Evolutionary conservation across 1,140 invertebrate species (phyloP).

Genomic region (Popillia japonica): DNA sequence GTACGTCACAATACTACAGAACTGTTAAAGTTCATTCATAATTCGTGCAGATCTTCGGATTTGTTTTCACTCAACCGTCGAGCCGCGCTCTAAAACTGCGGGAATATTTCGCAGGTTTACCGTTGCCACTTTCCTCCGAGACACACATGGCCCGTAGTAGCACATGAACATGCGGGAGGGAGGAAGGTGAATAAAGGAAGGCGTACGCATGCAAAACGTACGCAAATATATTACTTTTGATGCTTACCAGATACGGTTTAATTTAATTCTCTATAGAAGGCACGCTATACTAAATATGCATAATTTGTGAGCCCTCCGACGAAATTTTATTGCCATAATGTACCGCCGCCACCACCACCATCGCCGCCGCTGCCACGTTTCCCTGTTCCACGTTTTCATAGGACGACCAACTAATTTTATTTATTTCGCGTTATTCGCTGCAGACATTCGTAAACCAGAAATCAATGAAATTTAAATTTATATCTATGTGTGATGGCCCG

Average conservation of each 20-base stretch:
- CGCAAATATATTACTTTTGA: constrained; percentile 58
- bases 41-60: constrained; percentile 26
- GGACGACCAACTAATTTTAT: constrained; percentile 30
- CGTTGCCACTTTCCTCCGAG: neutral
- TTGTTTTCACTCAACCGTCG: neutral
- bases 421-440: constrained; percentile 29
- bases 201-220: constrained; percentile 51
- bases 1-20: neutral
- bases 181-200: neutral
- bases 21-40: constrained; percentile 8
- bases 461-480: constrained; percentile 21
- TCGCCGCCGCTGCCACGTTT: constrained; percentile 6
- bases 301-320: constrained; percentile 55
- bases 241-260: constrained; percentile 57
- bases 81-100: neutral
- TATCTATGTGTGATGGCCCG: neutral
- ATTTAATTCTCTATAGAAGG: constrained; percentile 57
- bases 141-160: constrained; percentile 55
- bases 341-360: constrained; percentile 14
- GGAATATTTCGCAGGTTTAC: constrained; percentile 11
- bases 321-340: constrained; percentile 56
- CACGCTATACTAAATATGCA: constrained; percentile 57
- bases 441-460: constrained; percentile 20
- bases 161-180: constrained; percentile 19
- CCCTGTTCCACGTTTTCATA: constrained; percentile 13